Evolutionary conservation across 2,888 invertebrate species (phyloP), one percentile per base, ranked within the genome.

Genomic region (Pyrgus malvae): DNA sequence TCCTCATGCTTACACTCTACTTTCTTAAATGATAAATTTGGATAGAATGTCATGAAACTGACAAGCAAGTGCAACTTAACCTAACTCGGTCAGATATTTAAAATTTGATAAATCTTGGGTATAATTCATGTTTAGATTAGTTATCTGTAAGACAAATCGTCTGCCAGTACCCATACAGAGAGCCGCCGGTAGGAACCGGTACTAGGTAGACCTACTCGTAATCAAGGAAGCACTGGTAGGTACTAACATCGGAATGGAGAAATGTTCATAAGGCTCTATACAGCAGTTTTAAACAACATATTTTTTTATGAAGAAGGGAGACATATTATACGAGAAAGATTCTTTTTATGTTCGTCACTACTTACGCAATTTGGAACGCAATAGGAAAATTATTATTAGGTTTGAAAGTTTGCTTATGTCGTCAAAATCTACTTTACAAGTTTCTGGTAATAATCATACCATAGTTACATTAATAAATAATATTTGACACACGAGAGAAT

Each of bases 61-160:
- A 31, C 9, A 12, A n/a, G n/a, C 29, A 44, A 44, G n/a, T 21
- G 19, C 29, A 44, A 31, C 29, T 29, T 4, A 11, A 29, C 11
- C 3, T 4, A 35, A 35, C 8, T 35, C 8, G 14, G 14, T 8
- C 35, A 14, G 16, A 35, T 25, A 25, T 7, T 27, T 27, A 14
- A 25, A 41, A 35, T 51, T 51, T 42, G 44, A 53, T 54, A 46
- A 54, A 54, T 54, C 53, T 45, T 14, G 23, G 46, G 53, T 46
- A 46, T 54, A 54, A 54, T 54, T 54, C 54, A 54, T 40, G 54
- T 66, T 66, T 61, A 69, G 77, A 79, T 78, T 67, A 54, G 64
- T 74, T 75, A 83, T 83, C 80, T 73, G 48, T 46, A 75, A 78
- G 78, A 80, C 73, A 77, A 78, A 81, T 79, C 71, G 76, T 63